Conservation (phyloP, 2,113 vertebrate genomes). For the mouse (Mus musculus) region GRCm39 chr13:90695501-90696000, state of each 20-base stretch:
- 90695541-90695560: constrained; percentile 41
- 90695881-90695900: fast-evolving
- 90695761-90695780: neutral
- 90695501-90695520: constrained; percentile 38
- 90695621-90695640: neutral
- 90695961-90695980: neutral
- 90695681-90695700: neutral
- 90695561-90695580: neutral
- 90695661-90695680: neutral
- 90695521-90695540: constrained; percentile 70
- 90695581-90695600: neutral
- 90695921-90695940: neutral
- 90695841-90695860: neutral
- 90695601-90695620: neutral
- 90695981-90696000: neutral
- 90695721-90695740: neutral
- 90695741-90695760: neutral
- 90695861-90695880: neutral
- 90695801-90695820: neutral
- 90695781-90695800: neutral
- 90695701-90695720: constrained; percentile 10
- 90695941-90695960: neutral
- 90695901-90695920: neutral
- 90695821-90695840: neutral
- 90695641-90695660: neutral